A percentile compares a stretch with the other conserved stretches of the same genome.
Conservation (phyloP, 2,113 vertebrate species). For the Esox niger region DNA sequence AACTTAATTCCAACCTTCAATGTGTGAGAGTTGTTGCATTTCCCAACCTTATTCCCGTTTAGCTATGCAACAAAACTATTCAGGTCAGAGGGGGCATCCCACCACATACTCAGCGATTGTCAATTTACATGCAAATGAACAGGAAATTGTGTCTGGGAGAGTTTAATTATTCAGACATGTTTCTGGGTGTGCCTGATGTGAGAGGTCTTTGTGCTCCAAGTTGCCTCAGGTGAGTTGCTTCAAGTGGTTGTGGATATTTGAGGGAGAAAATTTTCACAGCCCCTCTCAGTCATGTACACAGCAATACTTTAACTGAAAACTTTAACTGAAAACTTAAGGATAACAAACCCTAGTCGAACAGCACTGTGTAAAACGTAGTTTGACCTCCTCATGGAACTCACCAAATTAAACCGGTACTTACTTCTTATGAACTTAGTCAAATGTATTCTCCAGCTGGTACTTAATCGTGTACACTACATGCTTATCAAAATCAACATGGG, state of each 20-base stretch:
- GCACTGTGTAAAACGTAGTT: neutral
- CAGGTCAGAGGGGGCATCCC: neutral
- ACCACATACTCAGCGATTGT: neutral
- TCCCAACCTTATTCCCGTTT: no score
- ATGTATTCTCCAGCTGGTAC: no score
- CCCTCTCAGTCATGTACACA: neutral
- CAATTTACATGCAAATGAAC: neutral
- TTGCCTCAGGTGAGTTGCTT: neutral
- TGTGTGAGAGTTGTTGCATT: neutral
- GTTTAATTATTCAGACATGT: neutral
- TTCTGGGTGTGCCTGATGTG: neutral
- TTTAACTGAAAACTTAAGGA: neutral
- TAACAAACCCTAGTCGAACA: neutral
- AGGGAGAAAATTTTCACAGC: neutral
- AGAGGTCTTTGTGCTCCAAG: neutral
- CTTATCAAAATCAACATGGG: neutral
- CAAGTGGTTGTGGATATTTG: neutral
- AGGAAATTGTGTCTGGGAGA: constrained; percentile 5
- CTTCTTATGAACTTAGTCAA: no score
- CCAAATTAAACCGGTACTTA: neutral
- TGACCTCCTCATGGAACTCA: neutral
- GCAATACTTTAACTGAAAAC: neutral
- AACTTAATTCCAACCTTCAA: neutral
- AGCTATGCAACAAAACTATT: no score
- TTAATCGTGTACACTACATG: neutral